Conservation (phyloP, 2,797 vertebrate genomes). For the Muscicapa striata region DNA sequence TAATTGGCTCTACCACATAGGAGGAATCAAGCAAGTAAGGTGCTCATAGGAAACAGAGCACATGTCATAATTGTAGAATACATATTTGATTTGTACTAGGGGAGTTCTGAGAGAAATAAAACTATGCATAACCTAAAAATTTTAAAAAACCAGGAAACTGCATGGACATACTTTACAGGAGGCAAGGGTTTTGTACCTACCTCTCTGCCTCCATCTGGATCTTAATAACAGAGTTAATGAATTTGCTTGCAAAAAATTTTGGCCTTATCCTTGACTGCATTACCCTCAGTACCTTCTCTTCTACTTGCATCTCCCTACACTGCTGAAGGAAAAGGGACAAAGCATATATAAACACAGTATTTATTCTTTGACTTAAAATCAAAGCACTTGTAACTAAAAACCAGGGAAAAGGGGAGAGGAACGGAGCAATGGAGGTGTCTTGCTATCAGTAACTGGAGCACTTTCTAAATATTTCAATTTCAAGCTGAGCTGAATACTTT, state of each 20-base stretch:
- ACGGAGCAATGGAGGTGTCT: neutral
- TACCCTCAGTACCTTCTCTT: neutral
- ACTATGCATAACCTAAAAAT: neutral
- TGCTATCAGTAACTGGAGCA: neutral
- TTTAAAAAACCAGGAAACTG: neutral
- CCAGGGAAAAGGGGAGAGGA: neutral
- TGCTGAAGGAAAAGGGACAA: neutral
- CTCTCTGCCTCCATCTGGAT: neutral
- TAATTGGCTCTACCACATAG: neutral
- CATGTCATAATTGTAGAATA: neutral
- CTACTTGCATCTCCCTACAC: neutral
- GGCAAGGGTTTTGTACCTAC: neutral
- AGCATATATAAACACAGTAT: neutral
- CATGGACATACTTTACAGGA: neutral
- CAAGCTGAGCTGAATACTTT: neutral
- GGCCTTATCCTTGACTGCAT: neutral
- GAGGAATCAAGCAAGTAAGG: neutral
- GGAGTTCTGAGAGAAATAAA: neutral
- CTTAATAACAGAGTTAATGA: neutral
- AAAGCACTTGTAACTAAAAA: neutral
- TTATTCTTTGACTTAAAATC: neutral
- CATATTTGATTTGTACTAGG: conserved; percentile 13
- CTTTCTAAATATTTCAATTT: neutral
- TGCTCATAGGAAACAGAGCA: neutral
- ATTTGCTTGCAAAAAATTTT: neutral